These are phyloP conservation scores for Diabrotica undecimpunctata DNA, from an alignment of 1,140 invertebrate genomes.

Conservation along the genomic window DNA sequence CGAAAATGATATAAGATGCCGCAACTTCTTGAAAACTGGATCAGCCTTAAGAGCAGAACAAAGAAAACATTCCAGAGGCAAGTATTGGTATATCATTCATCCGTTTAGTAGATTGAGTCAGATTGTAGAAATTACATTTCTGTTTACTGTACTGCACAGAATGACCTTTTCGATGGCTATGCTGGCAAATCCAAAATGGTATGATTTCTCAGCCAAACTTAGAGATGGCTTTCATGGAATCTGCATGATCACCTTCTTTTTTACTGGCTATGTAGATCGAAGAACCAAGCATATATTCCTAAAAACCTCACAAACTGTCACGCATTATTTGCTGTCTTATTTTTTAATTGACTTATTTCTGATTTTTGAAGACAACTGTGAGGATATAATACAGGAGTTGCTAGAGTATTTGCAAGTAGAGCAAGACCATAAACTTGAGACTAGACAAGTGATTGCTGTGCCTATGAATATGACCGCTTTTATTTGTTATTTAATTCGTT, in stretches of 20 bases:
- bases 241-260: background rate
- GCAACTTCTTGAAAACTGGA: background rate
- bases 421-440: no score
- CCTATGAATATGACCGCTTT: no score
- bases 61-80: background rate
- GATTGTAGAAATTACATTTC: background rate
- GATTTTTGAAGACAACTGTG: background rate
- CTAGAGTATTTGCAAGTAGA: no score
- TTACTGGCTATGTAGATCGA: background rate
- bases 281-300: background rate
- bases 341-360: background rate
- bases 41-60: background rate
- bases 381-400: no score
- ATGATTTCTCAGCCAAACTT: background rate
- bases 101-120: background rate
- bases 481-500: no score
- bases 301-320: background rate
- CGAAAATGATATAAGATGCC: background rate
- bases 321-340: background rate
- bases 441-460: no score
- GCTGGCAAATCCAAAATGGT: background rate
- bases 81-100: slow-evolving; percentile 2
- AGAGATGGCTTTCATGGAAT: background rate
- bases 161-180: background rate
- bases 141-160: background rate